A percentile compares a stretch with the other conserved stretches of the same genome.
These are phyloP conservation scores for Coendou prehensilis DNA, from an alignment of 2,797 vertebrate genomes.

Conservation along the genomic window DNA sequence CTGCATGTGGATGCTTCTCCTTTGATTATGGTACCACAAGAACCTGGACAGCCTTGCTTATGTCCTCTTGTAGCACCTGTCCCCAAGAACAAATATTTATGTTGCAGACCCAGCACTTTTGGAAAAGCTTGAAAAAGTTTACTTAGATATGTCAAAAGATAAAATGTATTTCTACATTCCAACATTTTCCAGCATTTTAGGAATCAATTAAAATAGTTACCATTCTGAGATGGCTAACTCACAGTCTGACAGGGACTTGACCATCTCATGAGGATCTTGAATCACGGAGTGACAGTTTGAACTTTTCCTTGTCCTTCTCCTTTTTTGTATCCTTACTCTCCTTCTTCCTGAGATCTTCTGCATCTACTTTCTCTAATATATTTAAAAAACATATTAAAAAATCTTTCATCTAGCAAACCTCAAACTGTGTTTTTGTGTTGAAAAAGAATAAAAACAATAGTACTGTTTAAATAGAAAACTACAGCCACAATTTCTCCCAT, in stretches of 20 bases:
- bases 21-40: not conserved
- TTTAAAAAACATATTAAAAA: slow-evolving; percentile 72
- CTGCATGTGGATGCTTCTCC: not conserved
- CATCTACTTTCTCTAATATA: slow-evolving; percentile 86
- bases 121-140: not conserved
- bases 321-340: slow-evolving; percentile 88
- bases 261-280: slow-evolving; percentile 78
- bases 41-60: not conserved
- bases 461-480: slow-evolving; percentile 36
- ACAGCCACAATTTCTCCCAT: not conserved
- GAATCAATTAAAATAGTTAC: not conserved
- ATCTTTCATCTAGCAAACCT: slow-evolving; percentile 47
- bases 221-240: slow-evolving; percentile 75
- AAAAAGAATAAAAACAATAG: not conserved
- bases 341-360: slow-evolving; percentile 88
- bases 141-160: not conserved
- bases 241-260: slow-evolving; percentile 84
- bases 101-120: not conserved
- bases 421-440: not conserved
- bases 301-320: slow-evolving; percentile 85
- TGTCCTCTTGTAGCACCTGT: not conserved
- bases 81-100: no score
- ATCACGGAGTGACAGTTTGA: slow-evolving; percentile 80
- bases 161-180: not conserved
- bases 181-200: not conserved